Percentiles rank a stretch among this genome's conserved stretches.
phyloP scores from a whole-genome alignment of 2,797 vertebrate genomes.

The Alcedo quadribrachys region DNA sequence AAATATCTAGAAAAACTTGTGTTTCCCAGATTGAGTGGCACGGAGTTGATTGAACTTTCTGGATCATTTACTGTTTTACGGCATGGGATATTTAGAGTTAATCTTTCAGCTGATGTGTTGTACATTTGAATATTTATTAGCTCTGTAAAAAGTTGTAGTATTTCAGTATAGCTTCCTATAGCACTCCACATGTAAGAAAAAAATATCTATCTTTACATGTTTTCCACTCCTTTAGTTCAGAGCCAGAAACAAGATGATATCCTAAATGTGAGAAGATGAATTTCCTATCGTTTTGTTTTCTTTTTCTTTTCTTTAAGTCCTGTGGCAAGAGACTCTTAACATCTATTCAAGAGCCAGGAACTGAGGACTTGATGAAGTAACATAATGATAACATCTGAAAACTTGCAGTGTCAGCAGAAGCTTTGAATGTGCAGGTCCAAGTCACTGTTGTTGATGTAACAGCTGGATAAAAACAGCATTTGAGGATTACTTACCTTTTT shows the following conservation, averaged over 20 bases:
- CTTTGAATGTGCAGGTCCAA: not conserved
- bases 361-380: slow-evolving; percentile 30
- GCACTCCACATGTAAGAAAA: not conserved
- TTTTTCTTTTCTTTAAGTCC: not conserved
- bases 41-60: not conserved
- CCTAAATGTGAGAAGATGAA: not conserved
- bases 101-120: not conserved
- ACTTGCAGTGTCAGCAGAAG: slow-evolving; percentile 9
- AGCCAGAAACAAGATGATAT: not conserved
- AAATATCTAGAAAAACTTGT: not conserved
- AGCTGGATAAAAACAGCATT: not conserved
- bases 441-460: slow-evolving; percentile 8
- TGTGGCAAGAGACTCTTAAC: slow-evolving; percentile 10
- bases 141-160: not conserved
- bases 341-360: slow-evolving; percentile 21
- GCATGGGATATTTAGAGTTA: not conserved
- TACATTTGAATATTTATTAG: not conserved
- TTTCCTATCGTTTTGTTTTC: not conserved
- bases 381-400: not conserved
- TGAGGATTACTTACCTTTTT: not conserved
- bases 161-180: not conserved
- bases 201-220: not conserved
- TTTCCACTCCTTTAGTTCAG: not conserved
- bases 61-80: not conserved
- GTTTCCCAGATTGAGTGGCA: not conserved